These are phyloP conservation scores for Horisme vitalbata DNA, from an alignment of 2,888 invertebrate genomes.

Conservation along the genomic window DNA sequence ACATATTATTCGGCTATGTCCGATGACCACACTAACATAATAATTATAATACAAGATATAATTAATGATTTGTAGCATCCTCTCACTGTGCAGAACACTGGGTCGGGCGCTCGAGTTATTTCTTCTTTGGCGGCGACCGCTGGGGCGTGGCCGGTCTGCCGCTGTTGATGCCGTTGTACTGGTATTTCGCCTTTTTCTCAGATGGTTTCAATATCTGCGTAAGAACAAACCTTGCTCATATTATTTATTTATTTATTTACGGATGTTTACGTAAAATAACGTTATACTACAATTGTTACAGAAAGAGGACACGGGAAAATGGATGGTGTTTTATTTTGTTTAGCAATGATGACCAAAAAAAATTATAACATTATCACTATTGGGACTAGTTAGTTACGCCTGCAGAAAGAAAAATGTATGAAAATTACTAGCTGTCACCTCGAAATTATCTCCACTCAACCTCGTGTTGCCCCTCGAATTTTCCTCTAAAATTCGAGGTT, in stretches of 20 bases:
- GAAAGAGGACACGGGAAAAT: too few species aligned
- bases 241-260: background rate
- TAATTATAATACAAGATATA: slow-evolving; percentile 78
- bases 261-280: too few species aligned
- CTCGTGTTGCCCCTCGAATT: too few species aligned
- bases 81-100: slow-evolving; percentile 81
- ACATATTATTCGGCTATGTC: slow-evolving; percentile 73
- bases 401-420: too few species aligned
- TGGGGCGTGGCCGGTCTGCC: slow-evolving; percentile 94
- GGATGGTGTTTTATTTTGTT: too few species aligned
- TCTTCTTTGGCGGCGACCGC: slow-evolving; percentile 88
- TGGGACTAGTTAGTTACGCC: too few species aligned
- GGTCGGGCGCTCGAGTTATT: slow-evolving; percentile 84
- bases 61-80: slow-evolving; percentile 80
- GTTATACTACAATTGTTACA: too few species aligned
- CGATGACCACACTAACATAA: slow-evolving; percentile 70
- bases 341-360: too few species aligned
- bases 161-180: slow-evolving; percentile 94
- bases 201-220: slow-evolving; percentile 98
- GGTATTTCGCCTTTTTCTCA: slow-evolving; percentile 99
- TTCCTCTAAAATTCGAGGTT: too few species aligned
- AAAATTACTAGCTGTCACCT: too few species aligned
- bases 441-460: too few species aligned
- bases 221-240: background rate
- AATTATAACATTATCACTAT: too few species aligned